Evolutionary conservation across 2,888 invertebrate species (phyloP), one percentile per base, ranked within the genome.

Genomic region (Parnassius mnemosyne): DNA sequence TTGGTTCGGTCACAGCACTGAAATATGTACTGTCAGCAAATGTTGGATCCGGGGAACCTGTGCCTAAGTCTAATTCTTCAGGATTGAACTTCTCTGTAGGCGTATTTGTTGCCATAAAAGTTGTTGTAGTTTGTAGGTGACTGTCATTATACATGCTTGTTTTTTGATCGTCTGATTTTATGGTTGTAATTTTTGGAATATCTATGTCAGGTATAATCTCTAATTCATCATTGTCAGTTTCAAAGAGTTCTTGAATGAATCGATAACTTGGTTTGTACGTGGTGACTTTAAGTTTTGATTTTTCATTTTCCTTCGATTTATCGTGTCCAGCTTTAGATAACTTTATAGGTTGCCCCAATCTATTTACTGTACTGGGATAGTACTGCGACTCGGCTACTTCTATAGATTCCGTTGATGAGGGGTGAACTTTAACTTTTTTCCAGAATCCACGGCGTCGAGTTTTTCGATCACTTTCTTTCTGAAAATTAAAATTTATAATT

Each of bases 331-430:
- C 72, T 67, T 81, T 81, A 16, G 80, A 74, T 54, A 63, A 67
- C 53, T 75, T 73, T 13, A 85, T 68, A 9, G 77, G 68, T 68
- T 84, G 79, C 53, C 84, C 85, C 5, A 92, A 79, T 65, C 90
- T 85, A 67, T 93, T 88, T 7, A 92, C 94, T 43, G 95, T 92
- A 74, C 94, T 94, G 3, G 81, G 68, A 71, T 91, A 92, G 74
- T 89, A 89, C 81, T 97, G 96, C 0, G 96, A 96, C 80, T 97
- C 97, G 0, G 96, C 96, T 0, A 94, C 93, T 75, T 96, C 96
- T 57, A 96, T 94, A 34, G 94, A 93, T 79, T 96, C 96, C 5
- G 85, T 76, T 52, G 78, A 75, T 10, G 82, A 84, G 5, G 93
- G 93, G 53, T 92, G 92, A 41, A 94, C 93, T 68, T 94, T 94